Evolutionary conservation across 2,797 vertebrate species (phyloP).

Genomic region (Tangara arthus): DNA sequence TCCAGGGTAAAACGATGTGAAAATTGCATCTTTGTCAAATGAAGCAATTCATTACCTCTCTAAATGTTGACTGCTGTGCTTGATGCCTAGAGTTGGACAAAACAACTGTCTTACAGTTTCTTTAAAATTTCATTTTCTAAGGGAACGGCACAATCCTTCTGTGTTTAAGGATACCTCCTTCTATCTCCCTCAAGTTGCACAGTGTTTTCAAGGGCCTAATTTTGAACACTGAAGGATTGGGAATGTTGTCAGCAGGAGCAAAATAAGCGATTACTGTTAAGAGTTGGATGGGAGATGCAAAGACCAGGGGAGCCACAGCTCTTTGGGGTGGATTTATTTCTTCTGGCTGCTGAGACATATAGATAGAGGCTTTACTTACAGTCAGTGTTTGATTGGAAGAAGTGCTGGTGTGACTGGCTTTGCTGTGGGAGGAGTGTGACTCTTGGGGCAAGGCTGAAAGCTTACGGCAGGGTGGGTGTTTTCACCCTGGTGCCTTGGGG

Average conservation of each 20-base stretch:
- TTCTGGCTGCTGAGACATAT: background rate
- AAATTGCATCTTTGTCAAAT: background rate
- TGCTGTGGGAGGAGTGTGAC: accelerated
- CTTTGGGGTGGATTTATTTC: background rate
- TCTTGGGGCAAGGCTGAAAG: background rate
- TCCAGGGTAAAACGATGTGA: background rate
- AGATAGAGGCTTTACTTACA: background rate
- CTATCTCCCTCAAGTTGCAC: background rate
- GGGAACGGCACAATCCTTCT: background rate
- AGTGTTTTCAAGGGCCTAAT: background rate
- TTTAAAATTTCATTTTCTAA: background rate
- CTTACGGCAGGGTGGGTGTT: background rate
- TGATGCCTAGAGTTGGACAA: background rate
- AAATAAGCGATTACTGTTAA: background rate
- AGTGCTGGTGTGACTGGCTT: background rate
- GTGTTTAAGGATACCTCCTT: background rate
- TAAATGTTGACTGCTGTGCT: background rate
- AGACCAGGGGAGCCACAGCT: background rate
- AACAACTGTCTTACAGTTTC: background rate
- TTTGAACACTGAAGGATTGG: background rate
- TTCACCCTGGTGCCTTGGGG: background rate
- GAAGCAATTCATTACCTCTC: background rate
- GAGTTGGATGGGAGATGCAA: background rate
- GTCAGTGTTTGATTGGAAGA: background rate
- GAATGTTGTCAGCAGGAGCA: background rate